A percentile compares a stretch with the other conserved stretches of the same genome.
Evolutionary conservation across 2,888 invertebrate genomes (phyloP).

Genomic region (Volucella inflata): DNA sequence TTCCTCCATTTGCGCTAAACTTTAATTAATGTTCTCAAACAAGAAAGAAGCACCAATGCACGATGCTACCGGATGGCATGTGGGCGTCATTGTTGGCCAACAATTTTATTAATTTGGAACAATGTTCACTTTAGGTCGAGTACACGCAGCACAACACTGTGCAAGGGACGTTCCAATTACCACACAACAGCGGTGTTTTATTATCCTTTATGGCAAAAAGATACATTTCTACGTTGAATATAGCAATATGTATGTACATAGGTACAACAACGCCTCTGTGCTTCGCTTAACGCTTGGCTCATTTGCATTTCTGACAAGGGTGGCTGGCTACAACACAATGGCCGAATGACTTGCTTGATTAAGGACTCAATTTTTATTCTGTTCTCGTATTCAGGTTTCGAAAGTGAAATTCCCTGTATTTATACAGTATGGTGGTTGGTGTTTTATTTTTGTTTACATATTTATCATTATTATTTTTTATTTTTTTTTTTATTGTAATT

Average conservation of each 20-base stretch:
- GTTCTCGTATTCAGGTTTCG: slow-evolving; percentile 46
- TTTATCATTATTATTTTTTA: not conserved
- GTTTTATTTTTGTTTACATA: slow-evolving; percentile 10
- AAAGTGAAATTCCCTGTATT: slow-evolving; percentile 48
- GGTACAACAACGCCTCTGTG: not conserved
- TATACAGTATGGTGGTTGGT: not conserved
- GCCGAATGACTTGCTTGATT: slow-evolving; percentile 46
- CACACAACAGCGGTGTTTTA: slow-evolving; percentile 67
- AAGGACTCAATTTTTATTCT: slow-evolving; percentile 64
- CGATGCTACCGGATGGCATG: slow-evolving; percentile 53
- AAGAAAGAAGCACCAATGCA: slow-evolving; percentile 9
- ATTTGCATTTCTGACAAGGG: slow-evolving; percentile 62
- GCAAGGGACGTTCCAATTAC: slow-evolving; percentile 61
- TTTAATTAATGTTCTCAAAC: slow-evolving; percentile 47
- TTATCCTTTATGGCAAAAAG: slow-evolving; percentile 52
- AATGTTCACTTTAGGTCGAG: slow-evolving; percentile 70
- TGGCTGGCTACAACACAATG: slow-evolving; percentile 35
- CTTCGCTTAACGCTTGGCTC: slow-evolving; percentile 21
- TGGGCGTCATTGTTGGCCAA: slow-evolving; percentile 72
- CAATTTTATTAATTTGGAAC: slow-evolving; percentile 71
- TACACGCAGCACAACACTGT: slow-evolving; percentile 37
- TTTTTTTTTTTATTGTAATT: slow-evolving; percentile 40
- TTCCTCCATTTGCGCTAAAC: slow-evolving; percentile 38
- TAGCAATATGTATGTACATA: not conserved
- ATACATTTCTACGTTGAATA: slow-evolving; percentile 19